Evolutionary conservation across 1,140 invertebrate species (phyloP), one percentile per base, ranked within the genome.

Genomic region (Tetraneura akinire): DNA sequence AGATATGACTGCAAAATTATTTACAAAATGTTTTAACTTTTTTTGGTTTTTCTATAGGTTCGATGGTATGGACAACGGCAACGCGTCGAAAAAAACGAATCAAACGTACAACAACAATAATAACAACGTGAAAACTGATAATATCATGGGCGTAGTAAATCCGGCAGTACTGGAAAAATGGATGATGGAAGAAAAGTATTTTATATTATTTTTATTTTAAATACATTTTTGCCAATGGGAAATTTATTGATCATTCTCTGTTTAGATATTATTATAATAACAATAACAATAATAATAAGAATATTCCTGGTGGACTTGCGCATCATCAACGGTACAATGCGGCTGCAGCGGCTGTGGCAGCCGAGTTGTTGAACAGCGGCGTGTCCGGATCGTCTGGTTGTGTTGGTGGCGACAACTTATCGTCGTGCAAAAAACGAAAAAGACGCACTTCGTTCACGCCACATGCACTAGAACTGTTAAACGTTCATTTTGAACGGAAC

Each of bases 341-440:
- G 9, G 68, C 45, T 4, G 68, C 68, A 3, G 66, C 42, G 13
- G 68, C 68, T 9, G 68, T 26, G 26, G 68, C 68, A 9, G 68
- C 51, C 23, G 68, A 71, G n/a, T 16, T 71, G 47, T 29, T 71
- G 9, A 71, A 23, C 10, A 45, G 37, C 9, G 21, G 42, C 4
- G 37, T 70, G 10, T 49, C 66, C 18, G 42, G n/a, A 49, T 51
- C 68, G 23, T 45, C 68, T 14, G 49, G 64, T 47, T 29, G 62
- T 14, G 64, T 37, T 32, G 49, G 74, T 23, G 51, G 55, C 14
- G 37, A 57, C 16, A 95, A 96, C 37, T 95, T 96, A 84, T 96
- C 98, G 85, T 95, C 96, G 4, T 96, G 94, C 73, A 98, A 98
- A 88, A 98, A 98, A 85, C 89, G 97, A 82, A 99, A 98, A 88